Evolutionary conservation across 2,113 vertebrate genomes (phyloP).

Genomic region (Poicephalus meyeri): DNA sequence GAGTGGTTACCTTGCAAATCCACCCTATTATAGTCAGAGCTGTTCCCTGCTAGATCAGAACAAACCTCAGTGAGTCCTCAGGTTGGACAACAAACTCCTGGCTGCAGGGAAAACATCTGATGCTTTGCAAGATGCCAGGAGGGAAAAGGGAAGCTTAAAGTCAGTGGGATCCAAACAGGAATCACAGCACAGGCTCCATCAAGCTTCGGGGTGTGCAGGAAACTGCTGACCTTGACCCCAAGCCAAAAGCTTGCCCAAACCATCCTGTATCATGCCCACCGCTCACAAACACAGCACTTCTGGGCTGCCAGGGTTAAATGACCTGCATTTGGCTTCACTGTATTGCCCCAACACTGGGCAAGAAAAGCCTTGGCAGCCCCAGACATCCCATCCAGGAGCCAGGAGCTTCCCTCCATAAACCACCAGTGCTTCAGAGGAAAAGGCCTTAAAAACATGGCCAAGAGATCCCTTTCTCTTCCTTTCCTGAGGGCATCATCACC

Average conservation of each 20-base stretch:
- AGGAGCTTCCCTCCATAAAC: not conserved
- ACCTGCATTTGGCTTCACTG: not conserved
- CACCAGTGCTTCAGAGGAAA: not conserved
- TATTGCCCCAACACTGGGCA: not conserved
- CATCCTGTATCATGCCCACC: not conserved
- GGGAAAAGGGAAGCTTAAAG: not conserved
- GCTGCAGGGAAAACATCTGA: not conserved
- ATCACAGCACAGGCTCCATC: not conserved
- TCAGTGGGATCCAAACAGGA: not conserved
- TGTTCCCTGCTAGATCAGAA: not conserved
- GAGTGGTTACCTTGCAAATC: not conserved
- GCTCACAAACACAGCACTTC: not conserved
- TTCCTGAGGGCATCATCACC: not conserved
- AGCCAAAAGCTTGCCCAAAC: not conserved
- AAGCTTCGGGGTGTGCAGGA: not conserved
- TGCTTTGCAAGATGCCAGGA: not conserved
- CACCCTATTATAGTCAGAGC: too few species aligned
- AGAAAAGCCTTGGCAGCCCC: not conserved
- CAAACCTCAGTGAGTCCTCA: fast-evolving
- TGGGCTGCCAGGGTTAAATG: not conserved
- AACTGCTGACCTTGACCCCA: not conserved
- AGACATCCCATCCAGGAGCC: not conserved
- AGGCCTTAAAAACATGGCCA: not conserved
- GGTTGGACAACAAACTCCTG: not conserved
- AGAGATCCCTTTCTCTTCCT: not conserved